Conservation (phyloP, 2,888 invertebrate species). For the Adelphocoris suturalis region DNA sequence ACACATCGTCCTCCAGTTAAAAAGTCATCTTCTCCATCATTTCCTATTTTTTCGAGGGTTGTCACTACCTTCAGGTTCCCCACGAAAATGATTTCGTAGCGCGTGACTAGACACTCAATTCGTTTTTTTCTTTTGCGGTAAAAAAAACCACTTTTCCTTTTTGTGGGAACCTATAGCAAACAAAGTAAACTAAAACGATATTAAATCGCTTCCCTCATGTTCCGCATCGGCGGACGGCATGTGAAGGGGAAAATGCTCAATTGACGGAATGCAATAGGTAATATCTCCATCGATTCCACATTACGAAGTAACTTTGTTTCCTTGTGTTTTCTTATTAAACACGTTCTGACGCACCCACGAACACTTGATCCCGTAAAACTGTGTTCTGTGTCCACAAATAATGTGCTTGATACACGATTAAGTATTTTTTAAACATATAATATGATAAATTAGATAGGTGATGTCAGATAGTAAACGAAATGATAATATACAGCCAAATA, state of each 20-base stretch:
- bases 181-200: constrained; percentile 40
- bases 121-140: constrained; percentile 31
- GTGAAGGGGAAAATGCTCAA: not conserved
- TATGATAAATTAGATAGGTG: no score
- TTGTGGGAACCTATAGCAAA: not conserved
- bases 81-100: constrained; percentile 53
- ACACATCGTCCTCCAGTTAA: constrained; percentile 69
- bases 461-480: no score
- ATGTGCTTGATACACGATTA: no score
- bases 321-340: not conserved
- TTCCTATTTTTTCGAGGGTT: constrained; percentile 70
- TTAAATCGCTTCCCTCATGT: constrained; percentile 38
- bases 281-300: not conserved
- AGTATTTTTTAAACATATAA: no score
- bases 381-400: no score
- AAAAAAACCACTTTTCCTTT: constrained; percentile 52
- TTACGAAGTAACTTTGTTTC: not conserved
- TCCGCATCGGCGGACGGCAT: not conserved
- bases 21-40: constrained; percentile 71
- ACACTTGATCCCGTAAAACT: no score
- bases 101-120: constrained; percentile 64
- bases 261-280: not conserved
- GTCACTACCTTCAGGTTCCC: constrained; percentile 63
- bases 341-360: not conserved
- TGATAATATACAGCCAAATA: no score